Percentiles rank a stretch among this genome's conserved stretches.
Evolutionary conservation across 2,888 invertebrate species (phyloP).

Genomic region (Hybos culiciformis): DNA sequence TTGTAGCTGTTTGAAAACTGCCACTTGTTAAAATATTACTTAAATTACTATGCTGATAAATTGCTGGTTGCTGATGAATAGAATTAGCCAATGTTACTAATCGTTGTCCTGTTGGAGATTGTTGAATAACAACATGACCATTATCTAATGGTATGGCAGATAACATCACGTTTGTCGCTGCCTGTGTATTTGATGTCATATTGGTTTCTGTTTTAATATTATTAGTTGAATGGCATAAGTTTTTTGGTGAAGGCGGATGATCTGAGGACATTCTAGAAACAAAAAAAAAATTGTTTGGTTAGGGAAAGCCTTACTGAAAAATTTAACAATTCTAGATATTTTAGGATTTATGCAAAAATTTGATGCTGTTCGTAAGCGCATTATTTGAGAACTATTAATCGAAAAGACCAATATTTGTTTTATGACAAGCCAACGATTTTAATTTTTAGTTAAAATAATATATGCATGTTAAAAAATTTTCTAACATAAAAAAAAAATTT

Average conservation of each 20-base stretch:
- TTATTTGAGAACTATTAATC: too few relatives aligned
- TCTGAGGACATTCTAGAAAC: neutral
- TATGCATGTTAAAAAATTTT: too few relatives aligned
- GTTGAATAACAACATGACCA: conserved; percentile 20
- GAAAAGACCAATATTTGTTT: too few relatives aligned
- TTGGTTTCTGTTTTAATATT: conserved; percentile 6
- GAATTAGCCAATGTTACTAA: conserved; percentile 6
- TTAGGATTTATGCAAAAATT: too few relatives aligned
- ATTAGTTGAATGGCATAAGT: conserved; percentile 5
- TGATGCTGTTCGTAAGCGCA: too few relatives aligned
- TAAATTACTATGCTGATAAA: neutral
- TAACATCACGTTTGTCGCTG: conserved; percentile 20
- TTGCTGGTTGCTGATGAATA: conserved; percentile 9
- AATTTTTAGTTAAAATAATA: too few relatives aligned
- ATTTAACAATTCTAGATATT: too few relatives aligned
- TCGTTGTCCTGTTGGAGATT: conserved; percentile 16
- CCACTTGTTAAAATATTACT: neutral
- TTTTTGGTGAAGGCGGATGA: neutral
- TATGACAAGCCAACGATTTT: too few relatives aligned
- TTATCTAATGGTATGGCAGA: conserved; percentile 22
- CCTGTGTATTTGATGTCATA: neutral
- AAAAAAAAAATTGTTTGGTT: too few relatives aligned
- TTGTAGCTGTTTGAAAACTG: neutral
- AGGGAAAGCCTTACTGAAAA: too few relatives aligned
- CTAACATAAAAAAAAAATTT: too few relatives aligned